Evolutionary conservation across 2,113 vertebrate species (phyloP), one percentile per base, ranked within the genome.

Genomic region (Nesogale talazaci): DNA sequence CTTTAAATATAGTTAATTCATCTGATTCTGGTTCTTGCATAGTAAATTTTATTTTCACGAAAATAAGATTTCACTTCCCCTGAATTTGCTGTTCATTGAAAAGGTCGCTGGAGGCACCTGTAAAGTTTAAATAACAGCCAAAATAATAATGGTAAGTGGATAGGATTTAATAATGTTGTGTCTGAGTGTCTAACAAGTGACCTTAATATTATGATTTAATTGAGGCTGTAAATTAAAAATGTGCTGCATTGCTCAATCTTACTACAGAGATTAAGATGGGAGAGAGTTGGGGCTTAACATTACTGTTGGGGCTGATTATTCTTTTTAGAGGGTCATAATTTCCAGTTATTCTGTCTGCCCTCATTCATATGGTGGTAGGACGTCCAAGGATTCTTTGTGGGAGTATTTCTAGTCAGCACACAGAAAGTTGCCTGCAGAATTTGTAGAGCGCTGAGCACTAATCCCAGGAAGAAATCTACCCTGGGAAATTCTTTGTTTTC

Each of bases 141-240:
- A 40, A 87, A 31, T 85, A 94, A 65, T 87, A 87, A 79, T 78
- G 16, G 15, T 89, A 91, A 95, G 74, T 96, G 74, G 83, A 40
- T 67, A 91, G 34, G 69, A 89, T 94, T 95, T 91, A 92, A 95
- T 95, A 91, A 92, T 57, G 27, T 84, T 93, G 78, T 92, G 34
- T 82, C 61, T 87, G 25, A 92, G 34, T 92, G 20, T 87, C 82
- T 95, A 89, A 96, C 87, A 59, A 82, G 61, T 96, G 91, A 89
- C 89, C 80, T 94, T 92, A 84, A 65, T 89, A 92, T 77, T 86
- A 38, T 70, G 59, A 94, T 91, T 95, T 95, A 90, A 91, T 88
- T 89, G 94, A 89, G 46, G 63, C 23, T 70, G 40, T 94, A 94
- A 95, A 91, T 95, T 92, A 72, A 92, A 92, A 93, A 46, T 72